Conservation (phyloP, 2,113 vertebrate genomes). For the Antechinus flavipes region DNA sequence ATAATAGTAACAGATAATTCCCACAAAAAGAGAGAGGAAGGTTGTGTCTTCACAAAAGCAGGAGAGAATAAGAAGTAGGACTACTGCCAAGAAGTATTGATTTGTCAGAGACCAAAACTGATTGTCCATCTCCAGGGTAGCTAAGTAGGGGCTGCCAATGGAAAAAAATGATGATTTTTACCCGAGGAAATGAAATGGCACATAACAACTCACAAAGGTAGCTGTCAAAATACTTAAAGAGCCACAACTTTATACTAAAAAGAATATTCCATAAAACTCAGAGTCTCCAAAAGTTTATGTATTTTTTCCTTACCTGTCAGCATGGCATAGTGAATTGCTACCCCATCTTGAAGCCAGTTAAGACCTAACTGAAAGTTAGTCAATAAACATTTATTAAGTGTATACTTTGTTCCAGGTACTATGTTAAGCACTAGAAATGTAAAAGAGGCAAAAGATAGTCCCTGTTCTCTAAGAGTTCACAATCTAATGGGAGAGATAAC, state of each 20-base stretch:
- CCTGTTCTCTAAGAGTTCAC: neutral
- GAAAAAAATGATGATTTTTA: constrained; percentile 40
- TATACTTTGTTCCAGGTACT: neutral
- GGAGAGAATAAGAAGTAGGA: neutral
- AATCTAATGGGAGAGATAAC: neutral
- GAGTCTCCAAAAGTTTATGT: constrained; percentile 6
- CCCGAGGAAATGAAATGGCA: constrained; percentile 60
- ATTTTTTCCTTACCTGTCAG: neutral
- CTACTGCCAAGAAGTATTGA: constrained; percentile 27
- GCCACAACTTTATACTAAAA: constrained; percentile 39
- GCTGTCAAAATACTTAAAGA: constrained; percentile 52
- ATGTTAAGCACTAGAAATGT: neutral
- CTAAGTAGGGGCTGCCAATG: neutral
- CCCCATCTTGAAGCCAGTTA: neutral
- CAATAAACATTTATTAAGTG: neutral
- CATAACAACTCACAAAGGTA: constrained; percentile 56
- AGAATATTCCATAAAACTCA: neutral
- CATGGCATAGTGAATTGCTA: neutral
- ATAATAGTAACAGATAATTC: neutral
- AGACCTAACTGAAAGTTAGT: neutral
- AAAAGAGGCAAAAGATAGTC: neutral
- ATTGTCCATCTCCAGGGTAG: constrained; percentile 35
- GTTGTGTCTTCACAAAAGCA: neutral
- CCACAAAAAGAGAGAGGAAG: neutral
- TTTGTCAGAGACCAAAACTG: constrained; percentile 33